Evolutionary conservation across 2,113 vertebrate genomes (phyloP), one percentile per base, ranked within the genome.

Genomic region (Rousettus leschenaultii): DNA sequence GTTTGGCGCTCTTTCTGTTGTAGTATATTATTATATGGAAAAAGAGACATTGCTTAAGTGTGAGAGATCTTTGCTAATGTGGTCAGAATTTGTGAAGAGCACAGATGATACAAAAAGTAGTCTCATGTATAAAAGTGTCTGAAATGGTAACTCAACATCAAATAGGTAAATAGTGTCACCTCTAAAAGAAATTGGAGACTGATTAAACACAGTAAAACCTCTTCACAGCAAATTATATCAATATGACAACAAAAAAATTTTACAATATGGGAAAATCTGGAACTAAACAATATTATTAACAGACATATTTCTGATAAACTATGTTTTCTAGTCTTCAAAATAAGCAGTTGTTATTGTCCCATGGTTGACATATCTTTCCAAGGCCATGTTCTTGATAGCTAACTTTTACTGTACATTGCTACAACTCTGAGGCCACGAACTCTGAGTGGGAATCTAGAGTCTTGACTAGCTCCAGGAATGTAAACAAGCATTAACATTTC

Each of bases 401-500:
- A 85, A 71, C 43, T 89, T 84, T 48, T 40, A n/a, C 13, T 38
- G 19, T 45, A 15, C 7, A 11, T 68, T 75, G 55, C 30, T 66
- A 30, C 24, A 91, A 73, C 14, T 88, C 61, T 7, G 40, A 82
- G 71, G 45, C 19, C 65, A 30, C 68, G 24, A 79, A 88, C 66
- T 92, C 70, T 80, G 66, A 66, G 63, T 63, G 79, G n/a, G 33
- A 85, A 94, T 66, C 18, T 30, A 57, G 55, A 48, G 28, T 70
- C 74, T 87, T 91, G 48, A 89, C 16, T 75, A 45, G 53, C 43
- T 97, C 59, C 71, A 53, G 10, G 57, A 88, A 88, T 5, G 9
- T 43, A 80, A 96, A 68, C 43, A 90, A 57, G 53, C 71, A 95
- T 89, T 75, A 73, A 86, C 57, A 89, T 78, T 89, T 83, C 91